Evolutionary conservation across 2,797 vertebrate species (phyloP), one percentile per base, ranked within the genome.

Genomic region (Eutrigla gurnardus): DNA sequence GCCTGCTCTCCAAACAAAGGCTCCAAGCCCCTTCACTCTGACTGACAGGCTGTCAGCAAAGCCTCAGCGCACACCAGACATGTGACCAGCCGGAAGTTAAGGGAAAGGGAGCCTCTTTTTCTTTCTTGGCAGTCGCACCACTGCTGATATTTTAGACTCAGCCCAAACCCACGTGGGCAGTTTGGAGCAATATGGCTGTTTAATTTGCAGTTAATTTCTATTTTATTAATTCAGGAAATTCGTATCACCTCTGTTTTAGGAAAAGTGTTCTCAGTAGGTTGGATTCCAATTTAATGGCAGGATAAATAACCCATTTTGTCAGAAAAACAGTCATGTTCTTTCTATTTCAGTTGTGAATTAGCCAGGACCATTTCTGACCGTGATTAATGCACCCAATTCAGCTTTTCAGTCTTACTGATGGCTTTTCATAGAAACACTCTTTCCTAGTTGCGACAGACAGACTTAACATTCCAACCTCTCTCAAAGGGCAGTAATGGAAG

Each of bases 31-130:
- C 86, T 81, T 91, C 82, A 74, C 77, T 89, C 69, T 94, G 94
- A 95, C 83, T 93, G 94, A 94, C 93, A 90, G 91, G 82, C 87
- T 93, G 90, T 94, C 93, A 93, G 87, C 82, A 84, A 84, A 89
- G 88, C 90, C 80, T 91, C 86, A 81, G 75, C 65, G 59, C 88
- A 87, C 91, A 90, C 84, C 66, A 78, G 89, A 83, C 91, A 91
- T 89, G 90, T 91, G 92, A 91, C 89, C 89, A 84, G 85, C 80
- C 89, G 86, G 91, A 92, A 92, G 88, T 88, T 73, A 84, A 87
- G 73, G 49, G 72, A 73, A 74, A 69, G 54, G 50, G 83, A 77
- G 85, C 81, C 79, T 73, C 84, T 81, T 79, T 70, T 37, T 84
- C 77, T 89, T 77, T 77, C 69, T 70, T 62, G 62, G 65, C 84